Conservation (phyloP, 2,113 vertebrate genomes). For the Typhlomys cinereus region DNA sequence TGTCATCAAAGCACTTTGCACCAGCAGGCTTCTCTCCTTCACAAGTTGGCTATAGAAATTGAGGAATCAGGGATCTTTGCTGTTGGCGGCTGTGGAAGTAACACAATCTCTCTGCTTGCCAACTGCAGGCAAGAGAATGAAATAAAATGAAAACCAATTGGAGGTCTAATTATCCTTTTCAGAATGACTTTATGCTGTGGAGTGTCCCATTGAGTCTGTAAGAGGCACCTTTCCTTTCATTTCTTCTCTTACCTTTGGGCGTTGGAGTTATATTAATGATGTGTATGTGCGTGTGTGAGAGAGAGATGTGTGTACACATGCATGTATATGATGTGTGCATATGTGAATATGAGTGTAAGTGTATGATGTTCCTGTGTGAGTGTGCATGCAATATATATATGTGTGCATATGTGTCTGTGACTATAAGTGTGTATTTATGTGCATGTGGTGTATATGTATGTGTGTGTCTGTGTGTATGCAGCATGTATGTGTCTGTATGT, state of each 20-base stretch:
- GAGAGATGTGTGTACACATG: too few relatives aligned
- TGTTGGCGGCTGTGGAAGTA: conserved; percentile 76
- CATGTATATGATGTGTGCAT: too few relatives aligned
- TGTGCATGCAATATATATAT: too few relatives aligned
- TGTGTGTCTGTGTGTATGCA: too few relatives aligned
- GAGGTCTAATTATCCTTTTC: conserved; percentile 83
- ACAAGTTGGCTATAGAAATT: conserved; percentile 50
- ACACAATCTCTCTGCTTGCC: conserved; percentile 69
- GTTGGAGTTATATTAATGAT: background rate
- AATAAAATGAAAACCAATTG: conserved; percentile 84
- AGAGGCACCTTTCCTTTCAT: conserved; percentile 65
- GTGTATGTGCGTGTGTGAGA: too few relatives aligned
- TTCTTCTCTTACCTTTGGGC: background rate
- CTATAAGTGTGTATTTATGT: too few relatives aligned
- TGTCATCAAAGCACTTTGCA: conserved; percentile 82
- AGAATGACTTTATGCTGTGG: conserved; percentile 81
- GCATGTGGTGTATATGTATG: too few relatives aligned
- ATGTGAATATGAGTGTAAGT: too few relatives aligned
- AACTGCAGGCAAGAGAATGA: conserved; percentile 83
- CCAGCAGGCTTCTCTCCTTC: conserved; percentile 80
- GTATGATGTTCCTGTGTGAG: too few relatives aligned
- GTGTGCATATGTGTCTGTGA: too few relatives aligned
- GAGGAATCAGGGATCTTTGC: conserved; percentile 73
- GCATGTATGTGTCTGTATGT: too few relatives aligned
- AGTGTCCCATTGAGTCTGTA: conserved; percentile 76